Base-by-base conservation (phyloP, 1,140 invertebrate species). In the Pseudomyrmex pallidus region DNA sequence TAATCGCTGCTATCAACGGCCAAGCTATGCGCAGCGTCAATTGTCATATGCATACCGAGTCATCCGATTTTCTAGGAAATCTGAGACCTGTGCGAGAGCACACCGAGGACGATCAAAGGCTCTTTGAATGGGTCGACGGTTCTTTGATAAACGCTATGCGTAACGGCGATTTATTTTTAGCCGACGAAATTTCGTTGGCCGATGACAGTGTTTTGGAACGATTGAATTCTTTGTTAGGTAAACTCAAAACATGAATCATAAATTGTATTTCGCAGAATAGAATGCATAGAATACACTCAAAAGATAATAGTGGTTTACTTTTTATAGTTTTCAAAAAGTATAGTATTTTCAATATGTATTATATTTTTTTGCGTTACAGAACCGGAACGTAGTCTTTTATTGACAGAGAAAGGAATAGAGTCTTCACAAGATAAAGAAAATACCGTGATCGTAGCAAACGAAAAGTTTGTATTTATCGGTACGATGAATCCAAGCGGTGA, bases 401-500 rank as follows among this genome's bases (percentile, higher is more conserved):
- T 99, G 46, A 97, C 98, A 15, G 99, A 99, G 94, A 98, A 98
- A 92, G 97, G 97, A 22, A 90, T 90, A 52, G 91, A 92, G 56
- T 85, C 90, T n/a, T 82, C 84, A 9, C 67, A 89, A 8, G 94
- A 95, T 82, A 86, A 93, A 10, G 91, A 94, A 17, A 93, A 96
- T 50, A 91, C 95, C 68, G 93, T 97, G 1, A 96, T 98, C 52
- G 94, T 95, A 48, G 99, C 99, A 0, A 90, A 96, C 83, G 89
- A 96, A 13, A 95, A 96, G 12, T 99, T 99, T 92, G 96, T 98
- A 84, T 98, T 99, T 89, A 96, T 99, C 74, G 98, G 98, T 50
- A 99, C 99, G 0, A 99, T 99, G 99, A 99, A 99, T 95, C 99
- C 99, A 22, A 99, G 99, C 17, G 99, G 99, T 10, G 99, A 99